These are phyloP conservation scores for Orycteropus afer DNA, from an alignment of 2,113 vertebrate genomes.

Conservation along the genomic window DNA sequence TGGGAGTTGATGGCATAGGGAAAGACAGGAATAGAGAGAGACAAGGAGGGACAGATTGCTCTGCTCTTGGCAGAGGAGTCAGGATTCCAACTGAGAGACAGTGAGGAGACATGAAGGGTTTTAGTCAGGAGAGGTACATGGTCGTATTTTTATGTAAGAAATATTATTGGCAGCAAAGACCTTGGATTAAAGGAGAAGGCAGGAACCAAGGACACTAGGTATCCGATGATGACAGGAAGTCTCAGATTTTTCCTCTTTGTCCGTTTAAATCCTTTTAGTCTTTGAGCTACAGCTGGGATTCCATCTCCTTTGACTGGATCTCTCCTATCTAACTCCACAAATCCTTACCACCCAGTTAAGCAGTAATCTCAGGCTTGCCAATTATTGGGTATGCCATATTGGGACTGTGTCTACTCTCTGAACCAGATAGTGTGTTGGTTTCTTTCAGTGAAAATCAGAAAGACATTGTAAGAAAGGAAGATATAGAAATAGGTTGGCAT, in stretches of 20 bases:
- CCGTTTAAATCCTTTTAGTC: not conserved
- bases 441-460: not conserved
- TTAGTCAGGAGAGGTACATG: fast-evolving
- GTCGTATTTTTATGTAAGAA: not conserved
- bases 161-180: fast-evolving
- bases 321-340: not conserved
- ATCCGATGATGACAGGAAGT: too few species aligned
- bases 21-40: not conserved
- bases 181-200: fast-evolving
- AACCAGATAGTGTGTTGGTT: not conserved
- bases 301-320: not conserved
- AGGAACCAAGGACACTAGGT: too few species aligned
- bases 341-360: too few species aligned
- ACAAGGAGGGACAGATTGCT: not conserved
- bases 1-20: too few species aligned
- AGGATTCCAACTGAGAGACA: not conserved
- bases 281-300: not conserved
- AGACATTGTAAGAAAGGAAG: not conserved
- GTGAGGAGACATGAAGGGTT: not conserved
- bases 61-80: not conserved
- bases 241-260: not conserved
- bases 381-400: fast-evolving
- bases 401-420: not conserved
- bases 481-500: not conserved
- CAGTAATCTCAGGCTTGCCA: too few species aligned